Evolutionary conservation across 2,797 vertebrate species (phyloP), one percentile per base, ranked within the genome.

Genomic region (Limosa lapponica): DNA sequence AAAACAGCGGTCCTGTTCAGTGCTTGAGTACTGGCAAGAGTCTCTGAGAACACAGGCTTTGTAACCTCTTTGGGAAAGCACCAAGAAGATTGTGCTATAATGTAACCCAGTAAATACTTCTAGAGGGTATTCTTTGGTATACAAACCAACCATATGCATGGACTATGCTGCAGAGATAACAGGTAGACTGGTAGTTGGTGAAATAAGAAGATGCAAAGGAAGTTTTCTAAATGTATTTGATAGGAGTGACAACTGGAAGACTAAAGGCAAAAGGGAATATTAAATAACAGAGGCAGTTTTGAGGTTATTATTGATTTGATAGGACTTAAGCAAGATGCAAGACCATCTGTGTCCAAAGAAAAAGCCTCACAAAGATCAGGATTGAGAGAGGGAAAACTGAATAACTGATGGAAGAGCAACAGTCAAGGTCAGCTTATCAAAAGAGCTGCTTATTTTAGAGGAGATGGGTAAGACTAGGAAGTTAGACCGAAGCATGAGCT

Each of bases 31-130:
- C 46, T 71, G 49, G 16, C 19, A 70, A 36, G 34, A 61, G 22
- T 34, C 91, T 93, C 34, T 66, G 73, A 57, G 49, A 72, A 16
- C 8, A 44, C 14, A 36, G 4, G 3, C 5, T 83, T 71, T 36
- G 22, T 58, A 55, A 52, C 28, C 39, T 28, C 43, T 89, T 87
- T 28, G 37, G 49, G 48, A 64, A 82, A 71, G 32, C 28, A 61
- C 22, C 0, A 0, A 62, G n/a, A 65, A 32, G 15, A 41, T 8
- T n/a, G 11, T 48, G 23, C 64, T 54, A 4, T 1, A 44, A 14
- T 17, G 20, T 24, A 57, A 52, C 34, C 16, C 37, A 44, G 44
- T 57, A 59, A 67, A 92, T 37, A 36, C 39, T 82, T 48, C 48
- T 36, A 3, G 20, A 20, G 39, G 64, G 41, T 79, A 58, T 78